Evolutionary conservation across 2,888 invertebrate genomes (phyloP).

Genomic region (Galerucella nymphaeae): DNA sequence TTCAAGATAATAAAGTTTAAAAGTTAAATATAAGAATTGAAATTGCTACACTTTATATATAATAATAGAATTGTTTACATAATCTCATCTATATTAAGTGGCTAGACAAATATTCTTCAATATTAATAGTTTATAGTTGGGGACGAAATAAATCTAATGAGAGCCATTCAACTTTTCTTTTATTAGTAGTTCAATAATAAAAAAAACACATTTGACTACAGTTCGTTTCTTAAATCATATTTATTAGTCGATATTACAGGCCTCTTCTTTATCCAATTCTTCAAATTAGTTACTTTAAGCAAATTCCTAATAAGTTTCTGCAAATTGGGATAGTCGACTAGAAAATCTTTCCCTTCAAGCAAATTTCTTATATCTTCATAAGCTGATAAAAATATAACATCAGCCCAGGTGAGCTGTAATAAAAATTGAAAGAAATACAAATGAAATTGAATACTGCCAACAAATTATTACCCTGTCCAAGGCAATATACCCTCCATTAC

Average conservation of each 20-base stretch:
- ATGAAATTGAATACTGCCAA: neutral
- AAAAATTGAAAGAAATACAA: neutral
- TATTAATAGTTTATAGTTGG: too few relatives aligned
- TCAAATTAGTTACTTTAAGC: neutral
- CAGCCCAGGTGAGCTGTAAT: conserved; percentile 16
- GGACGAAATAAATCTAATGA: too few relatives aligned
- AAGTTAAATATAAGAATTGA: too few relatives aligned
- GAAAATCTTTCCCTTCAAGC: neutral
- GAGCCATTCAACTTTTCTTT: too few relatives aligned
- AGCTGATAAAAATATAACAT: conserved; percentile 12
- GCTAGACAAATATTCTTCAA: too few relatives aligned
- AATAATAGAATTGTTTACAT: too few relatives aligned
- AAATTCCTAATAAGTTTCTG: conserved; percentile 5
- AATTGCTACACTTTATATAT: too few relatives aligned
- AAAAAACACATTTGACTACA: too few relatives aligned
- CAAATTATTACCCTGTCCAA: conserved; percentile 1
- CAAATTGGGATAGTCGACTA: neutral
- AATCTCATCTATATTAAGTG: too few relatives aligned
- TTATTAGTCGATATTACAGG: conserved; percentile 1
- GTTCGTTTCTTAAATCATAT: conserved; percentile 11
- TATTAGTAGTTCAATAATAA: too few relatives aligned
- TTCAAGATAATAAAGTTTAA: too few relatives aligned
- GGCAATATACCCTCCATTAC: conserved; percentile 15
- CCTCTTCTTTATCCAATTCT: conserved; percentile 19
- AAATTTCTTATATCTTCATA: conserved; percentile 17